phyloP scores from a whole-genome alignment of 2,113 vertebrate genomes.

The Elaphurus davidianus region DNA sequence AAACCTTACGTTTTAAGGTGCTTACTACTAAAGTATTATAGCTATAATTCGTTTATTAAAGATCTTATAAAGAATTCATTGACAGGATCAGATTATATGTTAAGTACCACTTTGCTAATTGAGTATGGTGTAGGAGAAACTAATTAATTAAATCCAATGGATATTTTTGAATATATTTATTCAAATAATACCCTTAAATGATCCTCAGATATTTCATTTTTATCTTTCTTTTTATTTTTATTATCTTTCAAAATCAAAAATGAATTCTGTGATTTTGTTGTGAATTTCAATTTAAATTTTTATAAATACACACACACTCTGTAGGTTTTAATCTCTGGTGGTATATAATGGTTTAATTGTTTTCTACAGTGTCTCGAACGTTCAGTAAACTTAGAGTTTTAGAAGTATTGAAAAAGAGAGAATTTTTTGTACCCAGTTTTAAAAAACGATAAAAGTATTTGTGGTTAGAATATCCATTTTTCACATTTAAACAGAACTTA shows the following conservation, averaged over 20 bases:
- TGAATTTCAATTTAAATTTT: neutral
- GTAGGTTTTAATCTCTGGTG: neutral
- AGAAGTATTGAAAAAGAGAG: neutral
- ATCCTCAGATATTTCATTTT: neutral
- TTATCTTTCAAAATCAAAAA: conserved; percentile 10
- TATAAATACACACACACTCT: neutral
- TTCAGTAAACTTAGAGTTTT: conserved; percentile 17
- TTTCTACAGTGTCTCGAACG: neutral
- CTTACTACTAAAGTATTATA: neutral
- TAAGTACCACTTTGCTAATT: neutral
- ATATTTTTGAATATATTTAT: neutral
- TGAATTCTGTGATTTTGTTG: neutral
- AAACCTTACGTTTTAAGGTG: neutral
- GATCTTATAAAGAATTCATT: neutral
- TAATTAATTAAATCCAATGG: neutral
- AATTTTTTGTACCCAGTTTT: neutral
- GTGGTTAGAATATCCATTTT: neutral
- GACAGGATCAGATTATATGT: neutral
- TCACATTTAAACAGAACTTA: neutral
- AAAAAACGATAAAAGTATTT: neutral
- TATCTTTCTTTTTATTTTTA: neutral
- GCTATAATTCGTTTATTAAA: neutral
- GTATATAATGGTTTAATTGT: neutral
- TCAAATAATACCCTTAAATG: neutral
- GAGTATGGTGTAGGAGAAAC: neutral